Evolutionary conservation across 2,888 invertebrate genomes (phyloP).

Genomic region (Heteromyza rotundicornis): DNA sequence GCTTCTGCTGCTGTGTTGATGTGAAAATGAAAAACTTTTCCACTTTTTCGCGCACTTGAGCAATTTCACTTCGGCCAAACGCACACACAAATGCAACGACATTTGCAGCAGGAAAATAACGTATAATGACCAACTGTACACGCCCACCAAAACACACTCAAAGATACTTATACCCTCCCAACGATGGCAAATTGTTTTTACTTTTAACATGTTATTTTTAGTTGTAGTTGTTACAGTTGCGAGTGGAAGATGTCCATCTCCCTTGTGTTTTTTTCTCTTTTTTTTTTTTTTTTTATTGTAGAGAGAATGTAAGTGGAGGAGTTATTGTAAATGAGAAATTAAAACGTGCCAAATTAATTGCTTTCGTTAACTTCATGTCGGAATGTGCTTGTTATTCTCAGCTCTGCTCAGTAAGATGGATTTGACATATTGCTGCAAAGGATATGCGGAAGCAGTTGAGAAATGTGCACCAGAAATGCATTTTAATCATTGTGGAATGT

Average conservation of each 20-base stretch:
- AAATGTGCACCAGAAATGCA: no score
- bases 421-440: neutral
- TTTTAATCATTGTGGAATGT: no score
- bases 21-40: constrained; percentile 1
- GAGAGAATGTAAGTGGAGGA: neutral
- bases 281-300: neutral
- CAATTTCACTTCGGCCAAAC: neutral
- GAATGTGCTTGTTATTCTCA: neutral
- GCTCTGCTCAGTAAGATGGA: neutral
- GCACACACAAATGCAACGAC: neutral
- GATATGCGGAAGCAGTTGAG: neutral
- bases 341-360: constrained; percentile 4
- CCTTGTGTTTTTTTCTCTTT: neutral
- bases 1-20: neutral
- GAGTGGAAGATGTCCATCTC: no score
- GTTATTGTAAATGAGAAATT: neutral
- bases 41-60: constrained; percentile 1
- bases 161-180: no score
- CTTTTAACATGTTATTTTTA: neutral
- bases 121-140: no score
- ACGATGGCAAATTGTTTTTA: neutral
- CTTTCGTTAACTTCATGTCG: neutral
- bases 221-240: no score
- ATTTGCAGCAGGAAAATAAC: neutral
- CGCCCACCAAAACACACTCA: no score